These are phyloP conservation scores for Xylota sylvarum DNA, from an alignment of 2,888 invertebrate genomes.

Conservation along the genomic window DNA sequence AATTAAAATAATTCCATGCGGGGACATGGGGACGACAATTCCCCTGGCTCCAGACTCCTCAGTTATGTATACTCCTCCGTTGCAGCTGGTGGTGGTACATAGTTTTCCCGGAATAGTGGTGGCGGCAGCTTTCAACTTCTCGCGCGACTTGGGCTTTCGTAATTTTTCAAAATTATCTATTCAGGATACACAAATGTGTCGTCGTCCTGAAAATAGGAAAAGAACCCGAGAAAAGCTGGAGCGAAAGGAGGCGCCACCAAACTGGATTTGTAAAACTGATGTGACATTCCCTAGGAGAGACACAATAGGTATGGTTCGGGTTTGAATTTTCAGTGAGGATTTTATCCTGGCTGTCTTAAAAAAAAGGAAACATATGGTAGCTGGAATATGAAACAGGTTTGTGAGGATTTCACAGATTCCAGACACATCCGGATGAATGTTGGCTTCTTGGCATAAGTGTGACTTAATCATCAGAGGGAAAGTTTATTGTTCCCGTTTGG, in stretches of 20 bases:
- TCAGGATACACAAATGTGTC: constrained; percentile 68
- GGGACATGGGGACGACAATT: constrained; percentile 60
- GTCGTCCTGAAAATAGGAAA: constrained; percentile 44
- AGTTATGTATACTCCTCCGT: constrained; percentile 21
- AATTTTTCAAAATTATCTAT: constrained; percentile 73
- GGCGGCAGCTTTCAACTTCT: constrained; percentile 60
- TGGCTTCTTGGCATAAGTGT: constrained; percentile 33
- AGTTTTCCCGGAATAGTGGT: neutral
- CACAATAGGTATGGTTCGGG: neutral
- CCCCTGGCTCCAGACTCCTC: constrained; percentile 40
- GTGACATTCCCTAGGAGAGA: constrained; percentile 22
- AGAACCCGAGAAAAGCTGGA: constrained; percentile 32
- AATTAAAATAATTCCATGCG: constrained; percentile 75
- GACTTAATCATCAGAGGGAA: constrained; percentile 63
- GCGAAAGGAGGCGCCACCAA: constrained; percentile 21
- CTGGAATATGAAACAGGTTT: neutral
- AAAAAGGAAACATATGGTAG: constrained; percentile 2
- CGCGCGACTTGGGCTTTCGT: constrained; percentile 58
- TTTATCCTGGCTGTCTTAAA: neutral
- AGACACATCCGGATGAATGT: constrained; percentile 47
- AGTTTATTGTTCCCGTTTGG: constrained; percentile 35
- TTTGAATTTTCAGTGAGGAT: constrained; percentile 15
- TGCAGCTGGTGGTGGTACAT: constrained; percentile 2
- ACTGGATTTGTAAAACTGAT: constrained; percentile 25
- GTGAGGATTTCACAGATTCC: constrained; percentile 34